Base-by-base conservation (phyloP, 2,888 invertebrate species). In the Rapana venosa region DNA sequence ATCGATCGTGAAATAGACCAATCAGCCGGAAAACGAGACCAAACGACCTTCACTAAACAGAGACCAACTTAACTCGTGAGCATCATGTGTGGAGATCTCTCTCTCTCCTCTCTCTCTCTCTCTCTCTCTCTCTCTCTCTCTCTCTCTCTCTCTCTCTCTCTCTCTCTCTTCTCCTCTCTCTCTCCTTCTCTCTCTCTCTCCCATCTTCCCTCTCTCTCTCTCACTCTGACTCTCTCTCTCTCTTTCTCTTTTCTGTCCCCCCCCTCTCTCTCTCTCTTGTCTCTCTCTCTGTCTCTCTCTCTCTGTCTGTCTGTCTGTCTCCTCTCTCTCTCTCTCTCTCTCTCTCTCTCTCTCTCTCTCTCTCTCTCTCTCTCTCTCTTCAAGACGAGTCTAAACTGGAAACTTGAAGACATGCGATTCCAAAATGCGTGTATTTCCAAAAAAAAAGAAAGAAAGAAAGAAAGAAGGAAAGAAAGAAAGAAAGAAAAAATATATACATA, bases 91-190 rank as follows among this genome's bases (percentile, higher is more conserved):
- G 47, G 47, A 47, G 47, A 47, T 47, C 47, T 66, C 6, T 66
- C 66, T 66, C 6, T 66, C 66, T 26, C n/a, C n/a, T 74, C 74
- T 74, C 74, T 74, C 74, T 74, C 74, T 74, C 74, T 74, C 74
- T 74, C 74, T 74, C 74, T 74, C 74, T 74, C 74, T 74, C 74
- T 74, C 74, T 74, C 74, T 74, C 74, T 74, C 74, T 74, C 74
- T 26, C 74, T 74, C 74, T 74, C 74, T 26, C 74, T 74, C 74
- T 74, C 74, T 74, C 74, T 74, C 22, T 74, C 74, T 74, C 22
- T 74, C 26, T 35, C 32, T 30, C 61, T n/a, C 17, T 61, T 2
- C 47, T 20, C 32, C 30, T 87, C 32, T 77, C 30, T 87, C 74
- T 74, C 74, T 74, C 74, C 22, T 22, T 74, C 74, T 74, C 74